Evolutionary conservation across 2,797 vertebrate genomes (phyloP).

Genomic region (Eupleurogrammus muticus): DNA sequence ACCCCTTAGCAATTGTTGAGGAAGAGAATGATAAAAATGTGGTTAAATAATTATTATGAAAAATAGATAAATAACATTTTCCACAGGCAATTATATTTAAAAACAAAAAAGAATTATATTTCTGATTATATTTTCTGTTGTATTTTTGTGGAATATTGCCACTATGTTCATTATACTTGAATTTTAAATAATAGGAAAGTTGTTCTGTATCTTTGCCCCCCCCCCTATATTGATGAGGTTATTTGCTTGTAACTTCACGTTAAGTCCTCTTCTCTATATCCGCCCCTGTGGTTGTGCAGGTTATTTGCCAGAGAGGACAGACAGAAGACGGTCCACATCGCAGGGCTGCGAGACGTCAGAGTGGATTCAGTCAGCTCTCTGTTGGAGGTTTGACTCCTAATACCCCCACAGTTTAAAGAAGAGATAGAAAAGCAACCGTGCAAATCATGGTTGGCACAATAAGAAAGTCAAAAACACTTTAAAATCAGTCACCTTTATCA

Average conservation of each 20-base stretch:
- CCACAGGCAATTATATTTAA: no score
- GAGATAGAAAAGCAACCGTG: no score
- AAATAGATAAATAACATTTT: background rate
- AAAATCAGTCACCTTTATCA: no score
- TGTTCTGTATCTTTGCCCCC: no score
- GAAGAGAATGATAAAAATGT: background rate
- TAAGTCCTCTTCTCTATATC: background rate
- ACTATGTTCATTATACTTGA: background rate
- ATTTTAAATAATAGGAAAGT: no score
- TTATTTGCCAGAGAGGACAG: constrained; percentile 92
- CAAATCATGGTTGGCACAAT: no score
- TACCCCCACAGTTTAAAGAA: no score
- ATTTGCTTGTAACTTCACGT: no score
- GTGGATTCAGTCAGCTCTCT: constrained; percentile 87
- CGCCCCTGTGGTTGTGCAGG: constrained; percentile 66
- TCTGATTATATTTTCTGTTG: background rate
- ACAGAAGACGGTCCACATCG: constrained; percentile 89
- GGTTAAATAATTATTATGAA: background rate
- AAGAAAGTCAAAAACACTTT: no score
- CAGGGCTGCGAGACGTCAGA: constrained; percentile 86
- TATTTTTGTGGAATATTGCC: background rate
- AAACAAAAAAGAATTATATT: no score
- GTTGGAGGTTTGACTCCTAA: constrained; percentile 90
- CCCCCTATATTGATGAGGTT: no score
- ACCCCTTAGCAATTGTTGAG: background rate